These are phyloP conservation scores for Neotoma lepida DNA, from an alignment of 2,113 vertebrate genomes.

Conservation along the genomic window DNA sequence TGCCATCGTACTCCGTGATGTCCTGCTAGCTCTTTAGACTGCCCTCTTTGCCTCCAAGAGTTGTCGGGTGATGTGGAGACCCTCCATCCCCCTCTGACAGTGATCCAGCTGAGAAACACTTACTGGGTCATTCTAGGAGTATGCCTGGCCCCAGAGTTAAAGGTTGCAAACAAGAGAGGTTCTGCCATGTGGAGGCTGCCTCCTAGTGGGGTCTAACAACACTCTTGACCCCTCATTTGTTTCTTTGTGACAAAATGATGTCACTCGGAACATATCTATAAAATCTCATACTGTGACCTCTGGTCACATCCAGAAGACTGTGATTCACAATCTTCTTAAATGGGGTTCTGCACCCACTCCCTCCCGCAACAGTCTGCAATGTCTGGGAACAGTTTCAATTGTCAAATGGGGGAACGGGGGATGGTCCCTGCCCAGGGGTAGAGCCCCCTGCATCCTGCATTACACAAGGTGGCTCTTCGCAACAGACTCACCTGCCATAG, in stretches of 20 bases:
- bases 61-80: not conserved
- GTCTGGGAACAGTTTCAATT: not conserved
- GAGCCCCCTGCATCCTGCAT: not conserved
- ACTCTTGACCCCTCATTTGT: not conserved
- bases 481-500: not conserved
- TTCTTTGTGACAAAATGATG: constrained; percentile 19
- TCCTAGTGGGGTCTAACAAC: not conserved
- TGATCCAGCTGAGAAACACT: not conserved
- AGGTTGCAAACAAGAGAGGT: not conserved
- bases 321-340: not conserved
- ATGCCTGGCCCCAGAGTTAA: not conserved
- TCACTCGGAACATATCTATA: constrained; percentile 1
- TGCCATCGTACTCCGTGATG: not conserved
- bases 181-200: not conserved
- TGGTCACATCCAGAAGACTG: not conserved
- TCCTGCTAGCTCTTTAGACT: not conserved
- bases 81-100: not conserved
- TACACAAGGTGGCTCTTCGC: not conserved
- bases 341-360: not conserved
- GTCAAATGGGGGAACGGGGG: not conserved
- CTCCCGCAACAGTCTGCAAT: not conserved
- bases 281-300: not conserved
- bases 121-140: not conserved
- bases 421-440: too few relatives aligned
- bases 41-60: not conserved